Base-by-base conservation (phyloP, 2,888 invertebrate genomes). In the Parelbella ahira region DNA sequence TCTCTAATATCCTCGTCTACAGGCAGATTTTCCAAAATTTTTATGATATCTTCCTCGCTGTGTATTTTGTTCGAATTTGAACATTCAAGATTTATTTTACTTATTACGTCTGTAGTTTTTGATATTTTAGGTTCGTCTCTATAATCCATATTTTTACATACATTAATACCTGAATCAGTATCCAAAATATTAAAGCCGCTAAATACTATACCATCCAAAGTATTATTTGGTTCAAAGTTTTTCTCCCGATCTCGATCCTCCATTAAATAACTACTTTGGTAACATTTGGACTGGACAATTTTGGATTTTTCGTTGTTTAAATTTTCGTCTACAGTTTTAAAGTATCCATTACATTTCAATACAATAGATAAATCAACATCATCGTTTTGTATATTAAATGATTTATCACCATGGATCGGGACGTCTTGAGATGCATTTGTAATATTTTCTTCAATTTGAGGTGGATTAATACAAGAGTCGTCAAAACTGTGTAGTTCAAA, bases 151-250 rank as follows among this genome's bases (percentile, higher is more conserved):
- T n/a, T n/a, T n/a, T n/a, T n/a, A n/a, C n/a, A n/a, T 12, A 2
- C 4, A 11, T 9, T 25, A 8, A 3, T 9, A 10, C 27, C 33
- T 2, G 13, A 25, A 8, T 41, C 13, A 2, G 33, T 33, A 12
- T 41, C 41, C 9, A 33, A 33, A 27, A 41, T 27, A 6, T 21
- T 13, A 20, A 41, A 21, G 6, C 28, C 33, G 4, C 48, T 38
- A 36, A 80, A 52, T 27, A 79, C 68, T 67, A 83, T 75, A 29
- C 79, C 58, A 44, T 64, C 54, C 81, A 13, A 2, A 13, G 10
- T 4, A 12, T 11, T n/a, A 7, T 2, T 13, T 18, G 8, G 8
- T 9, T 5, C 4, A 3, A 7, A 0, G 3, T 3, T 18, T 6
- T 3, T 18, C 11, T 18, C 29, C 3, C 15, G 2, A 15, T 3